Conservation (phyloP, 2,888 invertebrate species). For the Epinotia ramella region DNA sequence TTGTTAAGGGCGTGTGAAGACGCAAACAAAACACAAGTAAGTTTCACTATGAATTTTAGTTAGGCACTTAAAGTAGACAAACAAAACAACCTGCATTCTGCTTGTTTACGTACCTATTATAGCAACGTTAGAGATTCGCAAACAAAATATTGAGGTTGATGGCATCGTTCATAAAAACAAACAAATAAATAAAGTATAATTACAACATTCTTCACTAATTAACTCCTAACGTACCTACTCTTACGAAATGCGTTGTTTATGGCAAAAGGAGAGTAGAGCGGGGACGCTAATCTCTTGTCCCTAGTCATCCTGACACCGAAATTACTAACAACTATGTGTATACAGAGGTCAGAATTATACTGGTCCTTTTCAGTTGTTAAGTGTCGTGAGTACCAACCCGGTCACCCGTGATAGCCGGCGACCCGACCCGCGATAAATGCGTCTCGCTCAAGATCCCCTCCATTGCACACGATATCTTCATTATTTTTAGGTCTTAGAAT, state of each 20-base stretch:
- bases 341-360: background rate
- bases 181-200: constrained; percentile 2
- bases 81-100: background rate
- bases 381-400: constrained; percentile 7
- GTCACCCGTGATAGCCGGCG: constrained; percentile 45
- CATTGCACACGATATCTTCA: constrained; percentile 18
- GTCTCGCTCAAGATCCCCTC: constrained; percentile 31
- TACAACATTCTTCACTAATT: constrained; percentile 5
- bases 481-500: constrained; percentile 7
- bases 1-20: background rate
- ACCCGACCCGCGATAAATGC: constrained; percentile 44
- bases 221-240: constrained; percentile 1
- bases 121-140: constrained; percentile 3
- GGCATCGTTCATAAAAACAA: constrained; percentile 2
- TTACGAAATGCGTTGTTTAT: constrained; percentile 26
- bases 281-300: constrained; percentile 1
- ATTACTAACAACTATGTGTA: background rate
- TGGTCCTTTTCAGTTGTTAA: background rate
- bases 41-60: background rate
- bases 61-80: background rate
- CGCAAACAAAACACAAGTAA: background rate
- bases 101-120: background rate
- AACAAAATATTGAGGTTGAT: constrained; percentile 19
- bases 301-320: background rate
- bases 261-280: constrained; percentile 43